Percentiles rank a stretch among this genome's conserved stretches.
Evolutionary conservation across 2,888 invertebrate species (phyloP).

Genomic region (Hypsopygia costalis): DNA sequence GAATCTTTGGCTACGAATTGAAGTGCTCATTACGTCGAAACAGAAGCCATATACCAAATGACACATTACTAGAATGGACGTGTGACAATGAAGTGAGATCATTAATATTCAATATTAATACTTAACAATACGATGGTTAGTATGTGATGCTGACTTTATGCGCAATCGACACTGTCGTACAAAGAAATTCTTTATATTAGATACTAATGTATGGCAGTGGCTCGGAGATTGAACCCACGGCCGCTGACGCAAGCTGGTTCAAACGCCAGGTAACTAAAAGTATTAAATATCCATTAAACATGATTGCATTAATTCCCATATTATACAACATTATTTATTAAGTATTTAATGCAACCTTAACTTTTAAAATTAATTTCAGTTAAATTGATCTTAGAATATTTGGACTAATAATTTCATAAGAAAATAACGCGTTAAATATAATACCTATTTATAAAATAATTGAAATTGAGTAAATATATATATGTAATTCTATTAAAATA

Average conservation of each 20-base stretch:
- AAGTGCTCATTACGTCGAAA: background rate
- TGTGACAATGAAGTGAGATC: constrained; percentile 78
- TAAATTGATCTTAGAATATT: too few relatives aligned
- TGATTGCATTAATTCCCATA: background rate
- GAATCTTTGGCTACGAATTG: background rate
- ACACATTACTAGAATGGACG: constrained; percentile 55
- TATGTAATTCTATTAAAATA: too few relatives aligned
- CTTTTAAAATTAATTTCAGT: background rate
- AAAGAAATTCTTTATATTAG: background rate
- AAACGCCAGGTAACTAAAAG: background rate
- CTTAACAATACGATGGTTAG: constrained; percentile 68
- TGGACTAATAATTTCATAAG: too few relatives aligned
- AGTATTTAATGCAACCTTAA: too few relatives aligned
- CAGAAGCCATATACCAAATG: constrained; percentile 23
- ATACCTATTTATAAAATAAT: too few relatives aligned
- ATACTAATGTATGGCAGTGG: too few relatives aligned
- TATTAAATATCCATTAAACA: background rate
- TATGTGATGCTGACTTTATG: constrained; percentile 37
- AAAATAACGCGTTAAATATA: too few relatives aligned
- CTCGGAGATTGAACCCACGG: too few relatives aligned
- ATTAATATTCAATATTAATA: constrained; percentile 75
- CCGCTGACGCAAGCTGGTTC: background rate
- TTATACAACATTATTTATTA: background rate
- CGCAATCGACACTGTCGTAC: constrained; percentile 10
- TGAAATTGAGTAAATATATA: too few relatives aligned